Evolutionary conservation across 1,140 invertebrate genomes (phyloP).

Genomic region (Tribolium madens): DNA sequence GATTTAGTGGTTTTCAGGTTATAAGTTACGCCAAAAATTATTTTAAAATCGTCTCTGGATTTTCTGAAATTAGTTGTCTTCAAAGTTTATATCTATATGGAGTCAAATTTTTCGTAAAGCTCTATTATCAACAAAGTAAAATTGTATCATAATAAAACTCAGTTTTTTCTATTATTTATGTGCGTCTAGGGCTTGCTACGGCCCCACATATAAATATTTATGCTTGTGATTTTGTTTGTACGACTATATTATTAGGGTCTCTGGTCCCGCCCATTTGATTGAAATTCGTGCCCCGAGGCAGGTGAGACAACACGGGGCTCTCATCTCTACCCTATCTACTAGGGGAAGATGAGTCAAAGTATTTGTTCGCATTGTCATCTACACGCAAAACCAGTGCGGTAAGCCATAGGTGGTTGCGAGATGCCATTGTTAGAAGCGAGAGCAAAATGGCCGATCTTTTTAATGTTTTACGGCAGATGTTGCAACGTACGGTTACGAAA

Average conservation of each 20-base stretch:
- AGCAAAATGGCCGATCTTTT: conserved; percentile 40
- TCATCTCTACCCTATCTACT: conserved; percentile 7
- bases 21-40: too few species aligned
- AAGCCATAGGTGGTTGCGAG: conserved; percentile 36
- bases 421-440: conserved; percentile 24
- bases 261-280: conserved; percentile 31
- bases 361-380: conserved; percentile 44
- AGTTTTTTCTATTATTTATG: too few species aligned
- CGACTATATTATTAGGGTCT: conserved; percentile 35
- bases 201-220: conserved; percentile 17
- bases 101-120: too few species aligned
- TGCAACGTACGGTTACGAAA: conserved; percentile 11
- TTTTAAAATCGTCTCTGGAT: too few species aligned
- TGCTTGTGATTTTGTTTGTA: conserved; percentile 29
- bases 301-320: conserved; percentile 40
- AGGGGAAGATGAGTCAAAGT: conserved; percentile 46
- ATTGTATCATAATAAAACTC: too few species aligned
- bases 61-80: too few species aligned
- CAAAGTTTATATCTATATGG: too few species aligned
- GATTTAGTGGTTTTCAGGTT: too few species aligned
- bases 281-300: conserved; percentile 40
- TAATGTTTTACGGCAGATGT: conserved; percentile 24
- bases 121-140: too few species aligned
- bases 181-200: background rate
- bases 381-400: conserved; percentile 46